These are phyloP conservation scores for Lithobates sylvaticus DNA, from an alignment of 2,797 vertebrate species.

Conservation along the genomic window DNA sequence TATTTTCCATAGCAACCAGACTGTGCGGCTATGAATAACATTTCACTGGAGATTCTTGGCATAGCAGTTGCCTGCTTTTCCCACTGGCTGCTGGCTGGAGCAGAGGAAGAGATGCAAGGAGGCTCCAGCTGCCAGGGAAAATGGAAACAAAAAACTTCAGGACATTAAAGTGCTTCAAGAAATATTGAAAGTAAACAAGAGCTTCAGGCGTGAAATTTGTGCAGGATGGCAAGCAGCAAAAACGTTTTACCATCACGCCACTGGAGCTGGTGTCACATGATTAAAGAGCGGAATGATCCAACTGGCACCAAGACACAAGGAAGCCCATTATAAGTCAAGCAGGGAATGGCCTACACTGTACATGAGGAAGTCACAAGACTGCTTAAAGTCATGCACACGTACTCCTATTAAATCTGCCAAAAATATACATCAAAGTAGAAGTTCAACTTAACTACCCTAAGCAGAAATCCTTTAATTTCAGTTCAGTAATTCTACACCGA, in stretches of 20 bases:
- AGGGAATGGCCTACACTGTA: background rate
- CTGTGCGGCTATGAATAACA: slow-evolving; percentile 44
- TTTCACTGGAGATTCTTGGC: slow-evolving; percentile 49
- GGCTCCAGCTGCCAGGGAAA: slow-evolving; percentile 36
- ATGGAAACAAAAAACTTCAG: background rate
- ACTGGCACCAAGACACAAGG: background rate
- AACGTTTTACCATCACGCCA: background rate
- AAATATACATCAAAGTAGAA: slow-evolving; percentile 1
- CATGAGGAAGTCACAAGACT: background rate
- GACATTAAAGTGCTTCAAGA: slow-evolving; percentile 8
- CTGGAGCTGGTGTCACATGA: background rate
- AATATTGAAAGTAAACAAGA: slow-evolving; percentile 4
- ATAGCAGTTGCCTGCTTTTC: slow-evolving; percentile 25
- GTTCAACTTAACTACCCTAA: background rate
- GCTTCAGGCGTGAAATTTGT: background rate
- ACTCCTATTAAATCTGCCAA: background rate
- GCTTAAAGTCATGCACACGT: background rate
- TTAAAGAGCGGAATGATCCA: background rate
- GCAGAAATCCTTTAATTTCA: background rate
- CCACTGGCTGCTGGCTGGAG: slow-evolving; percentile 30
- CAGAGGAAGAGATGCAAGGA: slow-evolving; percentile 2
- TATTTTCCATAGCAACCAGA: slow-evolving; percentile 57
- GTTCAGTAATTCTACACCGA: background rate
- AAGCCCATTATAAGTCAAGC: background rate
- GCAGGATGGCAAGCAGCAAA: background rate